phyloP scores from a whole-genome alignment of 2,888 invertebrate genomes.

The Sinohyriopsis cumingii region DNA sequence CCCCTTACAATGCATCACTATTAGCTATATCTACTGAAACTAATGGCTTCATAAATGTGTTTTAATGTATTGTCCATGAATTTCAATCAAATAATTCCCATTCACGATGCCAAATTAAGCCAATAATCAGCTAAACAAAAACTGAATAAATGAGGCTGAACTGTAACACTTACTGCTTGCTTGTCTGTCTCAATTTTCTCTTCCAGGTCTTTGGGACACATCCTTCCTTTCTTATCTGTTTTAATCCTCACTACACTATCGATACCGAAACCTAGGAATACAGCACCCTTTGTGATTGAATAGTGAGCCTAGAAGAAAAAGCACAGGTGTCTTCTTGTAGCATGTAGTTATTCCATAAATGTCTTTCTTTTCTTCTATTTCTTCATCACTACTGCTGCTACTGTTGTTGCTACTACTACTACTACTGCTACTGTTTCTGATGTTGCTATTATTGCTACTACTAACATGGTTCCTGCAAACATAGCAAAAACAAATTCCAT shows the following conservation, averaged over 20 bases:
- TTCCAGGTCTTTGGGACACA: conserved; percentile 80
- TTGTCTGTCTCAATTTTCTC: conserved; percentile 74
- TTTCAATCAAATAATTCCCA: neutral
- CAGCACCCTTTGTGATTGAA: conserved; percentile 87
- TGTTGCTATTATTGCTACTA: no score
- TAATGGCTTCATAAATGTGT: neutral
- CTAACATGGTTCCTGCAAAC: no score
- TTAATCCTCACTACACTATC: conserved; percentile 85
- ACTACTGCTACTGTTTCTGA: no score
- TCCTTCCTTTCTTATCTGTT: conserved; percentile 81
- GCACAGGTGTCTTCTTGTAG: neutral
- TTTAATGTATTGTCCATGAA: neutral
- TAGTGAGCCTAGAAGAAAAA: conserved; percentile 78
- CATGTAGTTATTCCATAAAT: neutral
- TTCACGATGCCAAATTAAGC: neutral
- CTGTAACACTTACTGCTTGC: conserved; percentile 30
- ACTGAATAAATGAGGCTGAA: neutral
- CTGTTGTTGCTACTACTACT: no score
- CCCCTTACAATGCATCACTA: no score
- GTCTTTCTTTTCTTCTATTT: no score
- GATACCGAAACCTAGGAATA: conserved; percentile 88
- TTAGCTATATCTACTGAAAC: no score
- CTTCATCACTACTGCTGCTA: no score
- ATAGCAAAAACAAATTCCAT: no score
- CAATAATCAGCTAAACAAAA: neutral